Evolutionary conservation across 2,113 vertebrate species (phyloP), one percentile per base, ranked within the genome.

Genomic region (Platycercus adscitus): DNA sequence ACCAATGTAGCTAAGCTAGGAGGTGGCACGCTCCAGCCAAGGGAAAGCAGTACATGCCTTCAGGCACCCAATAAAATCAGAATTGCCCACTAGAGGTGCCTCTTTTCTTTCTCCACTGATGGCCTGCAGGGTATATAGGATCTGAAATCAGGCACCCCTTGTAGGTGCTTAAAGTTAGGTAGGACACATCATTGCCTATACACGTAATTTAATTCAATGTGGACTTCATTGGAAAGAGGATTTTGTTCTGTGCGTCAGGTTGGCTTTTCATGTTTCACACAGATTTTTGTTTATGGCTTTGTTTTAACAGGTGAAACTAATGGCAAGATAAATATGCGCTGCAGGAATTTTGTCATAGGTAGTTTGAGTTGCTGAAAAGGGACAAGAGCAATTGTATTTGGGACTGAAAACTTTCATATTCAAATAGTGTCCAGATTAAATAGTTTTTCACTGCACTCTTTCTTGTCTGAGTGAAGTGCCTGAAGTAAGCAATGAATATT

Each of bases 401-500:
- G 18, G 61, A 66, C n/a, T 52, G 55, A 66, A 91, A 97, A 97
- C 90, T 96, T 97, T 92, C 70, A 56, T 93, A 66, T 95, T 95
- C 81, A 86, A 96, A 75, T 60, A 88, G n/a, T 39, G 71, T 92
- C 90, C 86, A 75, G 68, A 94, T 94, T 86, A 93, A 86, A 77
- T 55, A 93, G 87, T 93, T 93, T 92, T 79, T 65, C 35, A 33
- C 58, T 86, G 61, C 37, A 46, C 71, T 96, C 76, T 91, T 91
- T 77, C 83, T 96, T 87, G 84, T 96, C 86, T 94, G 72, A 83
- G 52, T 86, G 91, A 96, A 95, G 88, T 3, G 95, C 95, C 96
- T 93, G 94, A 90, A 96, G 94, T 97, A 94, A 96, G 96, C 96
- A 96, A 53, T 94, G 90, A 93, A 89, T 94, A 96, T 91, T 95